Percentiles rank a stretch among this genome's conserved stretches.
Evolutionary conservation across 2,888 invertebrate species (phyloP).

Genomic region (Digitonthophagus gazella): DNA sequence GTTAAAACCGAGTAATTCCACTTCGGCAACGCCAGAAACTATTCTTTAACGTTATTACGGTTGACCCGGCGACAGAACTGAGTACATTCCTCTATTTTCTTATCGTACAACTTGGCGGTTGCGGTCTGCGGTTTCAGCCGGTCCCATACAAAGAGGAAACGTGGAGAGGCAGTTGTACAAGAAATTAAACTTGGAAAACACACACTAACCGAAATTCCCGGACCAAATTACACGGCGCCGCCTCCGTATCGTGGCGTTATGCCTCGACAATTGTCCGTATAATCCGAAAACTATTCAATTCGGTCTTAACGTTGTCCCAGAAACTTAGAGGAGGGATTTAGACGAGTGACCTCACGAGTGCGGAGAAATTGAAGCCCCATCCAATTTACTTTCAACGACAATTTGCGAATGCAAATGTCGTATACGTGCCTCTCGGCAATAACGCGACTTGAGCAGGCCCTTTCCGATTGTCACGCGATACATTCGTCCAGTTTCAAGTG

Average conservation of each 20-base stretch:
- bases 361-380: conserved; percentile 14
- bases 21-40: background rate
- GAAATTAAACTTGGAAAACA: background rate
- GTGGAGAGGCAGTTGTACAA: background rate
- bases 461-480: conserved; percentile 23
- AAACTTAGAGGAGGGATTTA: conserved; percentile 9
- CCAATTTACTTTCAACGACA: conserved; percentile 16
- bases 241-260: background rate
- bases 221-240: background rate
- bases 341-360: conserved; percentile 7
- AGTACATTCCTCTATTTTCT: background rate
- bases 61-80: background rate
- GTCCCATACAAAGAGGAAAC: background rate
- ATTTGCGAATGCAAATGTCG: conserved; percentile 14
- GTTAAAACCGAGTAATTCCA: background rate
- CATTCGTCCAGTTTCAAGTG: conserved; percentile 33
- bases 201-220: background rate
- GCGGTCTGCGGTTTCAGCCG: background rate
- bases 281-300: background rate
- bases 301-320: conserved; percentile 1
- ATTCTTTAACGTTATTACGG: background rate
- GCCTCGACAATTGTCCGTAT: background rate
- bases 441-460: conserved; percentile 4
- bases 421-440: conserved; percentile 9
- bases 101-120: background rate